Conservation (phyloP, 2,113 vertebrate genomes). For the Baryphthengus martii region DNA sequence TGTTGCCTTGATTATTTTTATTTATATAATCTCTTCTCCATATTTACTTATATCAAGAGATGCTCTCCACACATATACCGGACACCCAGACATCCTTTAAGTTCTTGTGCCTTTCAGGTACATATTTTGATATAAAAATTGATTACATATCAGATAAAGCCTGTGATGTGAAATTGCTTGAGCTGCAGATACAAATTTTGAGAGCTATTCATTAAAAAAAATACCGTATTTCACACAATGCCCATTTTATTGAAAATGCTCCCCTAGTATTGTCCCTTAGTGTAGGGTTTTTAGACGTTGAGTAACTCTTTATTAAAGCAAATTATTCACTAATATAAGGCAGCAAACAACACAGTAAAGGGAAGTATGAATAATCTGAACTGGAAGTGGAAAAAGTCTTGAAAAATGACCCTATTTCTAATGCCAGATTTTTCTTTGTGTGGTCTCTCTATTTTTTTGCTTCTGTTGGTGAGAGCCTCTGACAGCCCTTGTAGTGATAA, state of each 20-base stretch:
- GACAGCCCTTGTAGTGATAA: constrained; percentile 7
- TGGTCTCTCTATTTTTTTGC: constrained; percentile 28
- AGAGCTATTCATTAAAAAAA: background rate
- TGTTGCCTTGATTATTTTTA: background rate
- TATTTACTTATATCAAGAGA: background rate
- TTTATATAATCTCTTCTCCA: background rate
- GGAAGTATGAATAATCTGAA: constrained; percentile 1
- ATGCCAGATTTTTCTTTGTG: background rate
- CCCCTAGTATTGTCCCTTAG: background rate
- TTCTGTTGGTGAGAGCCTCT: background rate
- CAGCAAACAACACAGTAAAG: background rate
- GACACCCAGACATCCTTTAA: background rate
- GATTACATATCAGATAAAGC: background rate
- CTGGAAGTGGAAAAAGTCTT: background rate
- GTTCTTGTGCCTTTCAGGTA: background rate
- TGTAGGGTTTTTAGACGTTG: background rate
- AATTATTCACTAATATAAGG: background rate
- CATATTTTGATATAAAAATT: background rate
- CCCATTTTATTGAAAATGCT: background rate
- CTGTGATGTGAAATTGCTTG: background rate
- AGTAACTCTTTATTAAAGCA: background rate
- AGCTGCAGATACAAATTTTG: background rate
- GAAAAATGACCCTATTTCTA: background rate
- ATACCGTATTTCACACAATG: background rate
- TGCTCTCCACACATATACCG: background rate